Conservation (phyloP, 2,113 vertebrate species). For the Aspiorhynchus laticeps region DNA sequence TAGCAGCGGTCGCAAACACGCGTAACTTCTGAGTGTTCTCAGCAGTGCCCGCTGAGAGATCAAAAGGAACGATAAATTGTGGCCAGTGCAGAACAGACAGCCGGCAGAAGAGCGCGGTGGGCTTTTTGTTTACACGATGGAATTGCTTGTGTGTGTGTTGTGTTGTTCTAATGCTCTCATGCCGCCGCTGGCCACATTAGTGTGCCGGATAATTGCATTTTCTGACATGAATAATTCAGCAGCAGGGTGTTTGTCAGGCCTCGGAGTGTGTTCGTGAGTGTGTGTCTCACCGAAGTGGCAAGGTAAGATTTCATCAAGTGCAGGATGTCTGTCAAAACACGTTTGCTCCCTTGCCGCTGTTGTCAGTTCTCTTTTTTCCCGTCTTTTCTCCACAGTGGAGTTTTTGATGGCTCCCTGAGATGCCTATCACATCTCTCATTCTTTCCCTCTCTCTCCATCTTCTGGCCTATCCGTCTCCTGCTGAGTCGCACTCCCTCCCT, state of each 20-base stretch:
- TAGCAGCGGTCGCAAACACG: slow-evolving; percentile 22
- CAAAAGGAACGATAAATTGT: slow-evolving; percentile 65
- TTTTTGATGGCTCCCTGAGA: slow-evolving; percentile 27
- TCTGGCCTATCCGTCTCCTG: slow-evolving; percentile 5
- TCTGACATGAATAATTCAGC: slow-evolving; percentile 61
- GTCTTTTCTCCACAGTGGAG: slow-evolving; percentile 32
- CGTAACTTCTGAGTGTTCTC: slow-evolving; percentile 48
- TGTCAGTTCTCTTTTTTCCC: slow-evolving; percentile 12
- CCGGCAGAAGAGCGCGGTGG: not conserved
- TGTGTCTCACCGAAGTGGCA: slow-evolving; percentile 39
- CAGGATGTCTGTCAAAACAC: slow-evolving; percentile 32
- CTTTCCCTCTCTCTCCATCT: slow-evolving; percentile 7
- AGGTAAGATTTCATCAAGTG: slow-evolving; percentile 55
- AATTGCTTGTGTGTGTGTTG: slow-evolving; percentile 34
- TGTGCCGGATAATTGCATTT: slow-evolving; percentile 53
- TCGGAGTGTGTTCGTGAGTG: slow-evolving; percentile 9
- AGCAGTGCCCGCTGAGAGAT: slow-evolving; percentile 55
- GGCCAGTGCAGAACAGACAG: slow-evolving; percentile 48
- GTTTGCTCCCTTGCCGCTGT: not conserved
- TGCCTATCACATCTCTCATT: slow-evolving; percentile 35
- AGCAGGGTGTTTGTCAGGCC: not conserved
- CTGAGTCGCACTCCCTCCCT: slow-evolving; percentile 11
- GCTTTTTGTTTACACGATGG: slow-evolving; percentile 9
- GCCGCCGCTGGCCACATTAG: slow-evolving; percentile 45
- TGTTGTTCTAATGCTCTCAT: slow-evolving; percentile 48